These are phyloP conservation scores for Hydrozoanthus tunicans DNA, from an alignment of 64 coral and sea anemone genomes.

Conservation along the genomic window DNA sequence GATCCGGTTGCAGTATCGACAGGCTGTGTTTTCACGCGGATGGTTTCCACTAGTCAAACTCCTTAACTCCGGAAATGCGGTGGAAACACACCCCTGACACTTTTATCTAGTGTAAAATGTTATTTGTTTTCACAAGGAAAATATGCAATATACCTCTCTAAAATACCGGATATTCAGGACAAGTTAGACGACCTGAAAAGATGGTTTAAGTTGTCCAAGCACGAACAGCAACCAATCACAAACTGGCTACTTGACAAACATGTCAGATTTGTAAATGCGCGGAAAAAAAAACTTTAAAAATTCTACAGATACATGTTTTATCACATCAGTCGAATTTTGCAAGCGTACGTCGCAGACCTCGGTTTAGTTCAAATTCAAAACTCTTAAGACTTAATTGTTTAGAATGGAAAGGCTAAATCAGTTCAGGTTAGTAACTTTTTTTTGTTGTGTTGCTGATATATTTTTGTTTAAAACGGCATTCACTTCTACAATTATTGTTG, in stretches of 20 bases:
- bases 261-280: neutral
- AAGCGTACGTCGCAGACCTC: neutral
- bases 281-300: neutral
- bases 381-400: constrained; percentile 15
- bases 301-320: neutral
- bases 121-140: neutral
- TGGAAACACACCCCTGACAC: too few species aligned
- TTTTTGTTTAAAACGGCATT: neutral
- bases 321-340: neutral
- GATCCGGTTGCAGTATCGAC: too few species aligned
- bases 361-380: neutral
- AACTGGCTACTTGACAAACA: neutral
- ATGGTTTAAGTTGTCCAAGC: too few species aligned
- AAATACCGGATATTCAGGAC: neutral
- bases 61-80: too few species aligned
- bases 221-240: constrained; percentile 1
- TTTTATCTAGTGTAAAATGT: too few species aligned
- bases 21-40: neutral
- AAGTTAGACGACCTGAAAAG: too few species aligned
- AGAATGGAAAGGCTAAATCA: constrained; percentile 45
- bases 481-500: neutral
- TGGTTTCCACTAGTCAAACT: too few species aligned
- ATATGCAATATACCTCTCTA: neutral
- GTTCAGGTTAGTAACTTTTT: constrained; percentile 10
- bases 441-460: neutral